Conservation (phyloP, 2,888 invertebrate genomes). For the Lepidonotus clava region DNA sequence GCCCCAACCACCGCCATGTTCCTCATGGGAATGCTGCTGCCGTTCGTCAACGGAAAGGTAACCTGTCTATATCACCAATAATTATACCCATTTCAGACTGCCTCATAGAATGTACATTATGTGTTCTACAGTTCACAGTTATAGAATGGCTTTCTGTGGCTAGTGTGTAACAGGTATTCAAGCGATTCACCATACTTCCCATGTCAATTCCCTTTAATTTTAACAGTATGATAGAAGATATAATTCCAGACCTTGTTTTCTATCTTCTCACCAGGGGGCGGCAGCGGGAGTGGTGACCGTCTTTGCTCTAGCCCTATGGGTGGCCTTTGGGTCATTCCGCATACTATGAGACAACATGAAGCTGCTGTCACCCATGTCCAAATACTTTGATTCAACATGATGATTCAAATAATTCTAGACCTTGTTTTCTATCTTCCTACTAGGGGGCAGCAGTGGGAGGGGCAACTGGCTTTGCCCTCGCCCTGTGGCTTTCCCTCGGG, state of each 20-base stretch:
- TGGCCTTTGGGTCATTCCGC: constrained; percentile 7
- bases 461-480: background rate
- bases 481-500: background rate
- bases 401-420: background rate
- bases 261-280: background rate
- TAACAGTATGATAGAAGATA: background rate
- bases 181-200: too few species aligned
- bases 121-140: too few species aligned
- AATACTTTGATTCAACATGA: background rate
- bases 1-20: constrained; percentile 39
- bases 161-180: too few species aligned
- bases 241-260: background rate
- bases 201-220: background rate
- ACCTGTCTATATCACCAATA: too few species aligned
- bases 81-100: too few species aligned
- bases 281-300: background rate
- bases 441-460: background rate
- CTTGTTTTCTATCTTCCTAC: background rate
- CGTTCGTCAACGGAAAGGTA: constrained; percentile 37
- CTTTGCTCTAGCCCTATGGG: background rate
- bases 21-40: constrained; percentile 32
- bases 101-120: too few species aligned
- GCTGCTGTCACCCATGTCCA: background rate
- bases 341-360: background rate
- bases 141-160: too few species aligned